Percentiles rank a stretch among this genome's conserved stretches.
Evolutionary conservation across 2,797 vertebrate species (phyloP).

Genomic region (Cynopterus sphinx): DNA sequence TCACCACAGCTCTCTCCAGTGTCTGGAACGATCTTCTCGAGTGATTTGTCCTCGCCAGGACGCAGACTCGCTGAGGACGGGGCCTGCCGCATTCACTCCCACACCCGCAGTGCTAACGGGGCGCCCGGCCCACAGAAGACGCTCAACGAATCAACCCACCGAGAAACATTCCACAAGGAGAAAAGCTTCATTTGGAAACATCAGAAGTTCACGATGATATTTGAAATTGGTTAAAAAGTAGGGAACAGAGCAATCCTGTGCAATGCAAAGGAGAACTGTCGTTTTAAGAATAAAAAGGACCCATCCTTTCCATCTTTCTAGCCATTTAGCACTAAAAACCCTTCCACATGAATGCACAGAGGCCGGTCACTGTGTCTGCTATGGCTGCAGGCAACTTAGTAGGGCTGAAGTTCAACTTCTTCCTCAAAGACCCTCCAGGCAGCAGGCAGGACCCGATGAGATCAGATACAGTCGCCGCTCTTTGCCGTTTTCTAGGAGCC

Average conservation of each 20-base stretch:
- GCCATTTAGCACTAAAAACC: not conserved
- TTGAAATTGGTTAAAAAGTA: not conserved
- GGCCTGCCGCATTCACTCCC: not conserved
- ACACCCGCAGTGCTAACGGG: not conserved
- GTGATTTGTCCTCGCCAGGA: not conserved
- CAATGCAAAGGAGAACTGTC: not conserved
- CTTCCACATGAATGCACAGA: not conserved
- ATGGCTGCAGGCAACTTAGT: not conserved
- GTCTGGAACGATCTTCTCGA: not conserved
- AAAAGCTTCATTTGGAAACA: not conserved
- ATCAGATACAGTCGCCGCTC: not conserved
- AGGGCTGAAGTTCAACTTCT: not conserved
- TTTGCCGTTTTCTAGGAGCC: not conserved
- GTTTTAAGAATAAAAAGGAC: conserved; percentile 14
- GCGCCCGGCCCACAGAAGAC: not conserved
- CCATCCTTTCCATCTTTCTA: not conserved
- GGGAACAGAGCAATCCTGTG: not conserved
- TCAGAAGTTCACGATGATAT: not conserved
- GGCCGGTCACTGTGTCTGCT: too few relatives aligned
- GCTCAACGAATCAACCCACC: not conserved
- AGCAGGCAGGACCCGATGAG: not conserved
- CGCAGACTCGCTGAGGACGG: not conserved
- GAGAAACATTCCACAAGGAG: too few relatives aligned
- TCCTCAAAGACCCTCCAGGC: not conserved
- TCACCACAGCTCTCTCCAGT: not conserved